phyloP scores from a whole-genome alignment of 2,797 vertebrate species.

The Delichon dasypus region DNA sequence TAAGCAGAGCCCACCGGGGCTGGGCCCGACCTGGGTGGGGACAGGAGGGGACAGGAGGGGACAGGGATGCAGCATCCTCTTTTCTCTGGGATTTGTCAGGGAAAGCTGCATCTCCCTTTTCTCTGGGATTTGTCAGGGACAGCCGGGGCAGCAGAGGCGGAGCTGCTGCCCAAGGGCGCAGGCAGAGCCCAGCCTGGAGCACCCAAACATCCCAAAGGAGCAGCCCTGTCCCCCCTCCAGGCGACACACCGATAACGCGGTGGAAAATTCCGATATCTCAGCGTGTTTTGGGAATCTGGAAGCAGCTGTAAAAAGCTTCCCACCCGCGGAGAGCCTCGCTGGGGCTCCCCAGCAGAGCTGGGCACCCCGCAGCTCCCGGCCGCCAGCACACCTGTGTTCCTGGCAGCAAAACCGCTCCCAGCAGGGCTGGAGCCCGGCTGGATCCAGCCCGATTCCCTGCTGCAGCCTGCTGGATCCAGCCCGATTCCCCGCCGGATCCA shows the following conservation, averaged over 20 bases:
- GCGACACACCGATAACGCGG: rapidly evolving
- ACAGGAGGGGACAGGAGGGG: background rate
- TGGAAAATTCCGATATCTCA: rapidly evolving
- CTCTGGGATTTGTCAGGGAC: background rate
- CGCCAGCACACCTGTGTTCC: background rate
- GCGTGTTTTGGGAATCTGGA: background rate
- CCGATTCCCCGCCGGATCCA: no score
- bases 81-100: background rate
- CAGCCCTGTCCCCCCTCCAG: background rate
- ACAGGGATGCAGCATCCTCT: background rate
- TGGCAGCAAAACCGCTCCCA: background rate
- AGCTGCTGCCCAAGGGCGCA: background rate
- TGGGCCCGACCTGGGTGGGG: background rate
- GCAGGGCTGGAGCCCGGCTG: background rate
- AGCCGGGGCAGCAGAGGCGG: background rate
- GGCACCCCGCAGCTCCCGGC: background rate
- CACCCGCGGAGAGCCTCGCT: background rate
- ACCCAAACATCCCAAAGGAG: background rate
- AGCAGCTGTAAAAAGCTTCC: background rate
- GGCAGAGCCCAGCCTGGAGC: background rate
- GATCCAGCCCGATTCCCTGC: background rate
- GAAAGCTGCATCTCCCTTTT: background rate
- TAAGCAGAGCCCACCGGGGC: background rate
- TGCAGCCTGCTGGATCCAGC: no score
- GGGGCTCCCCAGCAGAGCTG: background rate